Base-by-base conservation (phyloP, 2,888 invertebrate species). In the Melipona bicolor region DNA sequence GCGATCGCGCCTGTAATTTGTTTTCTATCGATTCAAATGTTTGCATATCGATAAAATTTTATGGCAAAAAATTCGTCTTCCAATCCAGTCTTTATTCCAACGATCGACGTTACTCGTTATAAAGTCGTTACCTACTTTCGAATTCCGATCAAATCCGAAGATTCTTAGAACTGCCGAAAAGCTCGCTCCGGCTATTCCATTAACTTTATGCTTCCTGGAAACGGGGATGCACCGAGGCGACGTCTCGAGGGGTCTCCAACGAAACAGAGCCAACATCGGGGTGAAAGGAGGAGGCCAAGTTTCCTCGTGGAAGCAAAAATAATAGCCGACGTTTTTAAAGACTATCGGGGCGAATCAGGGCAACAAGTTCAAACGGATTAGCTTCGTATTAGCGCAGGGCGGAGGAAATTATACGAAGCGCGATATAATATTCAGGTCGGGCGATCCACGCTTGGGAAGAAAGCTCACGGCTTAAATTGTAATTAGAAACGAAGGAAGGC, bases 401-500 rank as follows among this genome's bases (percentile, higher is more conserved):
- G 6, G 5, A 17, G 56, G 73, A 81, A 81, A 79, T 68, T 73
- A 43, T 9, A 43, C 43, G 68, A 80, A 70, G 75, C 64, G 59
- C 81, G 32, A 70, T 62, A 21, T 24, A 68, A 69, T 81, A 61
- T 67, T 68, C 70, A 76, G 56, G 54, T 49, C 52, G 21, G 52
- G 5, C 70, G 49, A 77, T 77, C 49, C 32, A 11, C 17, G 24
- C 54, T 52, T 52, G 67, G 64, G 70, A 36, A 61, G 36, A 70
- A 71, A 83, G 85, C 85, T 62, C 17, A 11, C 61, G 62, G 77
- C 77, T 85, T 77, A 83, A 65, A 74, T 73, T 68, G 76, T 77
- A 85, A 85, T 85, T 85, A 83, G 77, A 84, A 78, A 72, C 43
- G 81, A 81, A 76, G 71, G 81, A 81, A 76, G 74, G 62, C 68